phyloP scores from a whole-genome alignment of 2,888 invertebrate species.

The Leptarthrus brevirostris region DNA sequence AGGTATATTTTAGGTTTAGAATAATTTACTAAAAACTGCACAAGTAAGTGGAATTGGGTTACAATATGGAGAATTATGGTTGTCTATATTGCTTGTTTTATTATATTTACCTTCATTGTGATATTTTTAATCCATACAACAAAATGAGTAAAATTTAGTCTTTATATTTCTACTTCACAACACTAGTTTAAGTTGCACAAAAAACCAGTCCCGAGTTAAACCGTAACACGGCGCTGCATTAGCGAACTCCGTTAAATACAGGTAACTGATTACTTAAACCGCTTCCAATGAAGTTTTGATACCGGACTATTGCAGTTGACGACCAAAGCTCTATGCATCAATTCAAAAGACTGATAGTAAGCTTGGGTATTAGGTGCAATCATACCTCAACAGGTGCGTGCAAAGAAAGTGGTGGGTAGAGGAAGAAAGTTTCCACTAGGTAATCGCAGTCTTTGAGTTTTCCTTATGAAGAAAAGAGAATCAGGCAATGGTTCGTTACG shows the following conservation, averaged over 20 bases:
- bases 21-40: too few species aligned
- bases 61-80: too few species aligned
- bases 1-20: too few species aligned
- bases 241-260: not conserved
- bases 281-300: not conserved
- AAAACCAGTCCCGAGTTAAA: conserved; percentile 1
- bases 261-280: conserved; percentile 16
- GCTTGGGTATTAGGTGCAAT: conserved; percentile 57
- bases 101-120: conserved; percentile 30
- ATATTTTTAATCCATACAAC: conserved; percentile 35
- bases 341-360: conserved; percentile 58
- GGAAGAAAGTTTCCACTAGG: conserved; percentile 36
- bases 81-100: too few species aligned
- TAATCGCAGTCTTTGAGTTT: conserved; percentile 11
- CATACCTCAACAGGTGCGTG: conserved; percentile 55
- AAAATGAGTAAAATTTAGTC: not conserved
- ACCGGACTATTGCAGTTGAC: conserved; percentile 1
- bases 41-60: too few species aligned
- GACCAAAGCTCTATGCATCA: conserved; percentile 3
- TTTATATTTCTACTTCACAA: not conserved
- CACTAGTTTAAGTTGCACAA: conserved; percentile 20
- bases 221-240: not conserved
- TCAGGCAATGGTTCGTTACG: conserved; percentile 43
- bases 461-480: conserved; percentile 50
- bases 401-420: conserved; percentile 47